Evolutionary conservation across 2,113 vertebrate genomes (phyloP).

Genomic region (Agapornis roseicollis): DNA sequence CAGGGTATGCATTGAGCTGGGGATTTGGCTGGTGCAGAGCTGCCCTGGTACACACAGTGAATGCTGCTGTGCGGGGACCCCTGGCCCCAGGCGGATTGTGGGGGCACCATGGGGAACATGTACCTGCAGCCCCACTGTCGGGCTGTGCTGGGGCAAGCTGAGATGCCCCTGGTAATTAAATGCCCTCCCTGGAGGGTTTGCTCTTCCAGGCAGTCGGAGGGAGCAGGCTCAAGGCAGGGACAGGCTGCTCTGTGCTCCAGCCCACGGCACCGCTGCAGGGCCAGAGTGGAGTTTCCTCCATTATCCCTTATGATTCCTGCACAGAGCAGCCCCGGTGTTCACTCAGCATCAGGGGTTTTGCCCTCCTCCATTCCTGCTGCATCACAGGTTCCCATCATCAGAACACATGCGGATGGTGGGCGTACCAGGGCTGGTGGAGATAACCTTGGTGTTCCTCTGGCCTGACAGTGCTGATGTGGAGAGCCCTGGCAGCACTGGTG

Average conservation of each 20-base stretch:
- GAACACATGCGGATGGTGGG: accelerated
- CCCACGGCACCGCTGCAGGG: background rate
- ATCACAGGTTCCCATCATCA: background rate
- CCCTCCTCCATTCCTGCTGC: background rate
- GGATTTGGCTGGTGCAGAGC: background rate
- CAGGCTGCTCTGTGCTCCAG: background rate
- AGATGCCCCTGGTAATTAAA: background rate
- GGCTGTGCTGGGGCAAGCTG: background rate
- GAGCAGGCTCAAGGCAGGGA: background rate
- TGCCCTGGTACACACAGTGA: background rate
- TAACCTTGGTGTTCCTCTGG: background rate
- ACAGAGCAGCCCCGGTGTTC: background rate
- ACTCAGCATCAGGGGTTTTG: background rate
- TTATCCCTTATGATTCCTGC: background rate
- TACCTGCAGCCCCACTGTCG: accelerated
- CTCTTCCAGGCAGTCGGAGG: background rate
- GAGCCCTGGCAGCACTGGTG: background rate
- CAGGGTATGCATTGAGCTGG: background rate
- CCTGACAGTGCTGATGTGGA: background rate
- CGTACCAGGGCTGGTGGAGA: accelerated
- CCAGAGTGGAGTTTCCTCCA: background rate
- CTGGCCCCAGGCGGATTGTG: accelerated
- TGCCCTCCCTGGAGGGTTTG: background rate
- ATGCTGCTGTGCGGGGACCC: background rate
- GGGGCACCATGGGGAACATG: background rate